Base-by-base conservation (phyloP, 1,140 invertebrate species). In the Solenopsis invicta region DNA sequence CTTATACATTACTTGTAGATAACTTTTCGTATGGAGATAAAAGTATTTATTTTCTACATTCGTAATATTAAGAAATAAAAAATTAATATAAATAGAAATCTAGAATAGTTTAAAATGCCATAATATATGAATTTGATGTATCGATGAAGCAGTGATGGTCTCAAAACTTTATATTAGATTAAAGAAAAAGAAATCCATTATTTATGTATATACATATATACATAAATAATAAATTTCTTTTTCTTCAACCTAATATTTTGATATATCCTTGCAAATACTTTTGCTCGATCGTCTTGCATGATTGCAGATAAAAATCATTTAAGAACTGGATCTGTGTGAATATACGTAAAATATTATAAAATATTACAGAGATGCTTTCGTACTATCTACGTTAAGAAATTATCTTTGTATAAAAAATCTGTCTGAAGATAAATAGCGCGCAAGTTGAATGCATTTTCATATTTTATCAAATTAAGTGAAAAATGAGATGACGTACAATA, bases 151-250 rank as follows among this genome's bases (percentile, higher is more conserved):
- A 54, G 8, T 0, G n/a, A 59, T 59, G 21, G 13, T 21, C 16
- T 87, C 41, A 52, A 59, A 88, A 87, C 59, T 87, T 87, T 67
- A n/a, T n/a, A n/a, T n/a, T n/a, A n/a, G n/a, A n/a, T n/a, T n/a
- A n/a, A n/a, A n/a, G n/a, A n/a, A n/a, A n/a, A n/a, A n/a, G n/a
- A n/a, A n/a, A n/a, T n/a, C n/a, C n/a, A n/a, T n/a, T n/a, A n/a
- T n/a, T n/a, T n/a, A n/a, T n/a, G n/a, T n/a, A n/a, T n/a, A n/a
- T n/a, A n/a, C n/a, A n/a, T n/a, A n/a, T n/a, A n/a, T n/a, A n/a
- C n/a, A n/a, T n/a, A n/a, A n/a, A n/a, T n/a, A n/a, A n/a, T n/a
- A n/a, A n/a, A n/a, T n/a, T n/a, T n/a, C n/a, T n/a, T n/a, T n/a
- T n/a, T n/a, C n/a, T n/a, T n/a, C n/a, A n/a, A n/a, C n/a, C n/a